A percentile compares a stretch with the other conserved stretches of the same genome.
Evolutionary conservation across 2,888 invertebrate genomes (phyloP).

Genomic region (Cephus pygmeus): DNA sequence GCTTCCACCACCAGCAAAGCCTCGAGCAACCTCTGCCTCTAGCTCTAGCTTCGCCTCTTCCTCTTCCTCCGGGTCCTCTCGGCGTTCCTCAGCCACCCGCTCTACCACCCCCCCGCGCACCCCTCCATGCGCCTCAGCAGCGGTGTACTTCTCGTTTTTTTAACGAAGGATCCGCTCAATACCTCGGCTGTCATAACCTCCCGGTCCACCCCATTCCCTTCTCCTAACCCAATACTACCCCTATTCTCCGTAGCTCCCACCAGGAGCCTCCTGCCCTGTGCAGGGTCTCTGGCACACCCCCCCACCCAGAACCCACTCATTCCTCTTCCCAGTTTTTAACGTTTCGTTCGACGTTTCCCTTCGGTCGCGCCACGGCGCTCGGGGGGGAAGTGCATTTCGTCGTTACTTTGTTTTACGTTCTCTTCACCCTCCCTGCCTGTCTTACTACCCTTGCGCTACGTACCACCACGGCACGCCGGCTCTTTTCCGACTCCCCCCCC

Average conservation of each 20-base stretch:
- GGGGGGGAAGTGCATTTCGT: constrained; percentile 60
- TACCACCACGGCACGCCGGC: not conserved
- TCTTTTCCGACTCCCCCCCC: not conserved
- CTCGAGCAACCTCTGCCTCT: constrained; percentile 5
- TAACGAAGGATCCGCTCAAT: constrained; percentile 66
- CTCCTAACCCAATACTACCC: constrained; percentile 28
- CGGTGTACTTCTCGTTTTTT: constrained; percentile 58
- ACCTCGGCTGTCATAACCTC: constrained; percentile 66
- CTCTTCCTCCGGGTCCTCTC: constrained; percentile 4
- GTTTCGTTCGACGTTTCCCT: constrained; percentile 64
- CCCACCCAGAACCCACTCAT: constrained; percentile 34
- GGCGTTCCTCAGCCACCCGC: constrained; percentile 22
- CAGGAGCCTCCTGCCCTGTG: constrained; percentile 16
- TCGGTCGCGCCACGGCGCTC: constrained; percentile 36
- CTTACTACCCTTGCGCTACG: not conserved
- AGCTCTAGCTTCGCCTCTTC: constrained; percentile 7
- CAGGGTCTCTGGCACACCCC: constrained; percentile 17
- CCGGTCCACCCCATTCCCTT: constrained; percentile 36
- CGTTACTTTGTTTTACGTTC: constrained; percentile 65
- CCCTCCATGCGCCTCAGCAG: constrained; percentile 46
- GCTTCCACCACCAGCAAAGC: constrained; percentile 14
- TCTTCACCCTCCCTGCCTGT: not conserved
- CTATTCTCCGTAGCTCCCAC: constrained; percentile 31
- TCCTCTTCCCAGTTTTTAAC: constrained; percentile 62
- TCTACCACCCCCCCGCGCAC: constrained; percentile 24